A percentile compares a stretch with the other conserved stretches of the same genome.
These are phyloP conservation scores for Mythimna vitellina DNA, from an alignment of 2,888 invertebrate species.

Conservation along the genomic window DNA sequence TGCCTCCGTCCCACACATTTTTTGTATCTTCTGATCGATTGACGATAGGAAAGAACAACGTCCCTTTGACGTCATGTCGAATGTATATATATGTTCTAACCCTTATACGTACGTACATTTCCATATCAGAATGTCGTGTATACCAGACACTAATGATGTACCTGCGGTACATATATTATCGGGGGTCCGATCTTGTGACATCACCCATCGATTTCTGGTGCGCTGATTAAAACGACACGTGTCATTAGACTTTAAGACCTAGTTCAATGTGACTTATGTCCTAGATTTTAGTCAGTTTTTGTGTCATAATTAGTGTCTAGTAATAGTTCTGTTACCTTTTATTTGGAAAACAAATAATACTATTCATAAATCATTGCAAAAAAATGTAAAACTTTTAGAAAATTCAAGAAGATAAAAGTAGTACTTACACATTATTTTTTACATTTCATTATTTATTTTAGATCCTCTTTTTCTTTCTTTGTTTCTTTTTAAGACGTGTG, in stretches of 20 bases:
- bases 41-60: no score
- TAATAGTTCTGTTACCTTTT: no score
- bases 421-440: no score
- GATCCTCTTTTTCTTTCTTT: no score
- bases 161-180: constrained; percentile 22
- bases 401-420: no score
- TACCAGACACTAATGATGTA: constrained; percentile 40
- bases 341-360: no score
- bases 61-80: background rate
- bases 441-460: no score
- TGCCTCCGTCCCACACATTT: no score
- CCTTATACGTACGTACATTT: constrained; percentile 1
- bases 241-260: constrained; percentile 18
- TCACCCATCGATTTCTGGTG: constrained; percentile 42
- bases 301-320: constrained; percentile 3
- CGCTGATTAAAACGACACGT: constrained; percentile 18
- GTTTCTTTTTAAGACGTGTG: no score
- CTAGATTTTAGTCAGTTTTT: constrained; percentile 15
- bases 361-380: no score
- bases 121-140: constrained; percentile 46
- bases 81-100: background rate
- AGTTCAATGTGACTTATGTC: constrained; percentile 26
- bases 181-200: constrained; percentile 47
- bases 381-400: no score
- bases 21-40: no score